phyloP scores from a whole-genome alignment of 2,888 invertebrate species.

The Conistra vaccinii region DNA sequence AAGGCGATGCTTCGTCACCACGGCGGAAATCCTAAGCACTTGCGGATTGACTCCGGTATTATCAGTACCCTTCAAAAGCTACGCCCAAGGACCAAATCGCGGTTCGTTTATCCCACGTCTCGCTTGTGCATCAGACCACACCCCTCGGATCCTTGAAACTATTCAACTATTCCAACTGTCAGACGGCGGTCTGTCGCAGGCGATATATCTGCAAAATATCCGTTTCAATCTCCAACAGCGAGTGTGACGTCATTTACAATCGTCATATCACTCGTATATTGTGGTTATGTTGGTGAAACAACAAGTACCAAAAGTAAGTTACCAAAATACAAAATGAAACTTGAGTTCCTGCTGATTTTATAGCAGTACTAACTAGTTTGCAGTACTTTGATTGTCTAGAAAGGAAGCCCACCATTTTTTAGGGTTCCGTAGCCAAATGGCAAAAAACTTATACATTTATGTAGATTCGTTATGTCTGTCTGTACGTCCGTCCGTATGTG shows the following conservation, averaged over 20 bases:
- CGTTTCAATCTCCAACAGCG: constrained; percentile 73
- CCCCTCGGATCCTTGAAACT: constrained; percentile 71
- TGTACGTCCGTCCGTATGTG: too few species aligned
- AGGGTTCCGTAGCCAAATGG: too few species aligned
- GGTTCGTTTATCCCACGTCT: neutral
- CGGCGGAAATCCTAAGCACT: neutral
- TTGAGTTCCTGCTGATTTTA: too few species aligned
- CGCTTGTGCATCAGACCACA: constrained; percentile 46
- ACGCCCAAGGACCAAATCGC: neutral
- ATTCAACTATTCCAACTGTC: constrained; percentile 82
- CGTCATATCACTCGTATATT: constrained; percentile 15
- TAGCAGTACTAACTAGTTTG: too few species aligned
- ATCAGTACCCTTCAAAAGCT: too few species aligned
- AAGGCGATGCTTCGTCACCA: neutral
- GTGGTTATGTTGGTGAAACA: neutral
- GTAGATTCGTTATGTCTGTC: too few species aligned
- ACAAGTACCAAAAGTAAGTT: neutral
- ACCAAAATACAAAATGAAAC: too few species aligned
- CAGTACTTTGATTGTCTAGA: too few species aligned
- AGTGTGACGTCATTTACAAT: constrained; percentile 47
- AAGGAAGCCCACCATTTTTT: too few species aligned
- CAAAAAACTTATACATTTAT: too few species aligned
- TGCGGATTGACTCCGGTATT: neutral
- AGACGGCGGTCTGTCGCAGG: constrained; percentile 73
- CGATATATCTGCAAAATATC: constrained; percentile 78